These are phyloP conservation scores for Drosophila carrolli DNA, from an alignment of 1,140 invertebrate species.

Conservation along the genomic window DNA sequence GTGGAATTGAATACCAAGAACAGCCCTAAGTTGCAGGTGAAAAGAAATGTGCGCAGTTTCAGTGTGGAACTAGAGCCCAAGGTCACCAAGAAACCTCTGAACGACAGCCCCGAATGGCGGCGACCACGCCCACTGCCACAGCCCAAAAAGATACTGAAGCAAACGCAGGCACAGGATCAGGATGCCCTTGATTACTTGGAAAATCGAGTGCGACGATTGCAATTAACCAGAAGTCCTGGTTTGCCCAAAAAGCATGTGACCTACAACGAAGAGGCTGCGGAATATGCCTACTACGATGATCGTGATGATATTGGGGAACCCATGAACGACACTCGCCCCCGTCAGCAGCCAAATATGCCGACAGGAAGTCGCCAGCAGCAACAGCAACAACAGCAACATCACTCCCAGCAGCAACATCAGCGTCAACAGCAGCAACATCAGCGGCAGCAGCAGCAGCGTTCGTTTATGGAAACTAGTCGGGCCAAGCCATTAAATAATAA, in stretches of 20 bases:
- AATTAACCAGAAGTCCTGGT: conserved; percentile 47
- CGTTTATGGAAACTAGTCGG: conserved; percentile 75
- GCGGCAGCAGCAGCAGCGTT: conserved; percentile 27
- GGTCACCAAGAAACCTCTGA: conserved; percentile 63
- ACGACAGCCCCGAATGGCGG: conserved; percentile 43
- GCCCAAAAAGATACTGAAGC: conserved; percentile 70
- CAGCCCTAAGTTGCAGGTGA: conserved; percentile 78
- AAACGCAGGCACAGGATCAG: conserved; percentile 17
- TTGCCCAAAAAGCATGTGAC: conserved; percentile 76
- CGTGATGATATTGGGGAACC: not conserved
- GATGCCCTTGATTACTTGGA: conserved; percentile 51
- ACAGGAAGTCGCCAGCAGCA: conserved; percentile 70
- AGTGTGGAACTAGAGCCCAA: conserved; percentile 54
- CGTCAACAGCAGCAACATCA: conserved; percentile 16
- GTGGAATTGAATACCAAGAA: conserved; percentile 77
- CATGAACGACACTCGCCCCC: conserved; percentile 18
- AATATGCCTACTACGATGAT: conserved; percentile 71
- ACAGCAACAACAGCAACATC: conserved; percentile 17
- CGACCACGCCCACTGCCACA: conserved; percentile 17
- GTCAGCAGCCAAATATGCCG: conserved; percentile 68
- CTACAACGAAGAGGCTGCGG: conserved; percentile 69
- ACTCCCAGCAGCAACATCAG: conserved; percentile 25
- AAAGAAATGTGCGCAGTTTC: conserved; percentile 72
- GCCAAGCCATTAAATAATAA: conserved; percentile 77
- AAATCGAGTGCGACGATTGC: conserved; percentile 52